These are phyloP conservation scores for Rhinoptilus africanus DNA, from an alignment of 2,113 vertebrate genomes.

Conservation along the genomic window DNA sequence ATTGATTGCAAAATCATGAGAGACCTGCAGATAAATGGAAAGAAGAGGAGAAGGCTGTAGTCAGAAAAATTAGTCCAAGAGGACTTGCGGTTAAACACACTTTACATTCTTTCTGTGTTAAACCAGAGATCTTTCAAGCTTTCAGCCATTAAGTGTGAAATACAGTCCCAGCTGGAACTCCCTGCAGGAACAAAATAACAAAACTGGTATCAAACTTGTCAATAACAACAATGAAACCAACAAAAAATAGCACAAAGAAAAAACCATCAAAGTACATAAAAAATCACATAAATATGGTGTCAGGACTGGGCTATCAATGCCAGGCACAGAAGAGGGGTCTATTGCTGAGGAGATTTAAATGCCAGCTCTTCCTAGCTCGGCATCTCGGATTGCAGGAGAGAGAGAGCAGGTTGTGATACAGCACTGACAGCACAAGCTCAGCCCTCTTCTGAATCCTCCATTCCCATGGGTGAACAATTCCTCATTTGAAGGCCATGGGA, in stretches of 20 bases:
- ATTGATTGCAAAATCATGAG: constrained; percentile 97
- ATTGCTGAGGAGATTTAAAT: not conserved
- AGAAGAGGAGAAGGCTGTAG: constrained; percentile 39
- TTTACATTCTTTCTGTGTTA: constrained; percentile 16
- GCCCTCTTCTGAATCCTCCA: not conserved
- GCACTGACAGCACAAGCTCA: not conserved
- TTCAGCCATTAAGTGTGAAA: constrained; percentile 19
- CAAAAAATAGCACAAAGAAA: not conserved
- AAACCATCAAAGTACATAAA: not conserved
- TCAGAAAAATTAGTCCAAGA: constrained; percentile 20
- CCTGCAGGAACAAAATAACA: not conserved
- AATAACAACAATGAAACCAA: not conserved
- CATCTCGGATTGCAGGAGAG: not conserved
- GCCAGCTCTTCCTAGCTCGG: not conserved
- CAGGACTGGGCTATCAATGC: not conserved
- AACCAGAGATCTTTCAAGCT: constrained; percentile 39
- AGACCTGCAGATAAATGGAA: constrained; percentile 79
- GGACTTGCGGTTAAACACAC: constrained; percentile 3
- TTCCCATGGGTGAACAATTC: not conserved
- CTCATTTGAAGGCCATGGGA: not conserved
- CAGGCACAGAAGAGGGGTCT: not conserved
- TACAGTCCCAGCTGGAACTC: constrained; percentile 6
- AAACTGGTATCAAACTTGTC: constrained; percentile 23
- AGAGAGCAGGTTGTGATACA: not conserved
- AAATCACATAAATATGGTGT: not conserved